Evolutionary conservation across 2,888 invertebrate genomes (phyloP), one percentile per base, ranked within the genome.

Genomic region (Orthonevra nobilis): DNA sequence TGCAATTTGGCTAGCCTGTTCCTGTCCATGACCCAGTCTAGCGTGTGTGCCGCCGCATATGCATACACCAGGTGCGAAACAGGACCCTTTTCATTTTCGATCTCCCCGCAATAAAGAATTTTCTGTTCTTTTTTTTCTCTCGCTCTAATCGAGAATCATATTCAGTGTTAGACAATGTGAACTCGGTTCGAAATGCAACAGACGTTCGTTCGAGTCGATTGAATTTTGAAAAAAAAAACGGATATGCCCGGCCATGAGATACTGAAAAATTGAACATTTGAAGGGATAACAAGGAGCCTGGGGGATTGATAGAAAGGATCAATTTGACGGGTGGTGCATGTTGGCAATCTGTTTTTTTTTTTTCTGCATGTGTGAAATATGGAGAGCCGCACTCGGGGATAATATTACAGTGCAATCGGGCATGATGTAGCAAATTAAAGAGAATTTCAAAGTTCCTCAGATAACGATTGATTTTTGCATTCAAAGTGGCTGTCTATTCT

Each of bases 41-140:
- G 58, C 56, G 34, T 28, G 61, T 54, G 23, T 69, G 60, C 30
- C 56, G 60, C 30, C 56, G 61, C 52, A 42, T 60, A 64, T 70
- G 42, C 73, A 68, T 66, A 73, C 73, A 79, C 79, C 79, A 73
- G 79, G 79, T 79, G 79, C 44, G 60, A 68, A 54, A 42, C 36
- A 60, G 72, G n/a, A 61, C 66, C 61, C 42, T 64, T 52, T 61
- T 52, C 44, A 17, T 42, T 26, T 23, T 42, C 61, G 48, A 50
- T 48, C 34, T 54, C 48, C 20, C 9, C 40, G 19, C 3, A 12
- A n/a, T n/a, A n/a, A n/a, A n/a, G n/a, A n/a, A n/a, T n/a, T n/a
- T 20, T 3, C 20, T 38, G 36, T 26, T 12, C 14, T 19, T 36
- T 36, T 15, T n/a, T 48, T 12, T 28, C 52, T 52, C 66, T 48